phyloP scores from a whole-genome alignment of 2,888 invertebrate species.

The Cheilosia vulpina region DNA sequence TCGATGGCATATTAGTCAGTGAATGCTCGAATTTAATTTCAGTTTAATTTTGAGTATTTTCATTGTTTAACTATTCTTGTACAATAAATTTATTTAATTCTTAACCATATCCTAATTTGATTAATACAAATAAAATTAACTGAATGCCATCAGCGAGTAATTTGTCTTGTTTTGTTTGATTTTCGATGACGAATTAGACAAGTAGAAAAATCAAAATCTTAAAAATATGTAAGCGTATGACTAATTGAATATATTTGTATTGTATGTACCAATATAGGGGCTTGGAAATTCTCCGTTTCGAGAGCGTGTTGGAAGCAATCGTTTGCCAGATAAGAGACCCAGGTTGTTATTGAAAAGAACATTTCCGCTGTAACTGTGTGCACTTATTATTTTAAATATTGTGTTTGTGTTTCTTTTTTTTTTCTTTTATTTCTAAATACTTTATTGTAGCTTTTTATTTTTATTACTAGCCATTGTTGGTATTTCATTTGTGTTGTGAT shows the following conservation, averaged over 20 bases:
- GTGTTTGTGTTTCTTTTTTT: slow-evolving; percentile 27
- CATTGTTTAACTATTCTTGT: background rate
- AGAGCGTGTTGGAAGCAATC: slow-evolving; percentile 94
- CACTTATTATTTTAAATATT: slow-evolving; percentile 37
- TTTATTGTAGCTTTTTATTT: slow-evolving; percentile 23
- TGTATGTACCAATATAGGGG: slow-evolving; percentile 82
- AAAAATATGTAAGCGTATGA: slow-evolving; percentile 33
- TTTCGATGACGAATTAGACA: slow-evolving; percentile 2
- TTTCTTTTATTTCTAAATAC: slow-evolving; percentile 19
- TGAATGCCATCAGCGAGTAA: slow-evolving; percentile 3
- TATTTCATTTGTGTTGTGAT: slow-evolving; percentile 9
- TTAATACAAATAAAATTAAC: background rate
- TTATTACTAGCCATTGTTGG: slow-evolving; percentile 20
- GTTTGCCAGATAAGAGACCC: slow-evolving; percentile 92
- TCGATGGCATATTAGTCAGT: slow-evolving; percentile 24
- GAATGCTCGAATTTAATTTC: slow-evolving; percentile 56
- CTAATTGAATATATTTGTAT: slow-evolving; percentile 62
- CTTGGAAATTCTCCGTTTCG: slow-evolving; percentile 92
- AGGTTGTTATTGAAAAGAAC: slow-evolving; percentile 86
- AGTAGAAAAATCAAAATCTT: slow-evolving; percentile 22
- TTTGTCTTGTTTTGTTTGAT: slow-evolving; percentile 23
- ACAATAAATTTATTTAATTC: slow-evolving; percentile 17
- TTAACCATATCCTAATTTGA: slow-evolving; percentile 12
- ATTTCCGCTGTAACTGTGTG: slow-evolving; percentile 59
- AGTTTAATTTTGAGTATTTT: slow-evolving; percentile 37